Base-by-base conservation (phyloP, 2,797 vertebrate species). In the Galaxias olidus region DNA sequence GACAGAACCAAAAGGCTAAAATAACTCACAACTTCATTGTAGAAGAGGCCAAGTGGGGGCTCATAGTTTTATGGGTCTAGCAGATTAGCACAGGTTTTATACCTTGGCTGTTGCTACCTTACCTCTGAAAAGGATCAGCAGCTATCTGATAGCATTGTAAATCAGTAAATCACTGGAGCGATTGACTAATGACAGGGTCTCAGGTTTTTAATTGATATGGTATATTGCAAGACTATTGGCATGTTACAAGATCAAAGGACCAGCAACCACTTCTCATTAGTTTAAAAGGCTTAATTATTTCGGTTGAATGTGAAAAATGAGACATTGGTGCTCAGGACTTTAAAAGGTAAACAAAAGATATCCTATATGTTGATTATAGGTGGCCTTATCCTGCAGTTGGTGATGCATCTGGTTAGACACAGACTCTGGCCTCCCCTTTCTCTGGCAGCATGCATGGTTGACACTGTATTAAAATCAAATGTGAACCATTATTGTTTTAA, bases 11-110 rank as follows among this genome's bases (percentile, higher is more conserved):
- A 59, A 61, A 47, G 63, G 50, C 12, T 40, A 7, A 47, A 55
- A 15, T 55, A 57, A 87, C 91, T 87, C 73, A 91, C 91, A 70
- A 49, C 68, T 74, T 85, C 91, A 93, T 93, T 14, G 63, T 80
- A 63, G 72, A 44, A 30, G 44, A 51, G 43, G 70, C n/a, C n/a
- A n/a, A n/a, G n/a, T n/a, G n/a, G n/a, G n/a, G 71, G 17, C 51
- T 43, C 42, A 46, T 48, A 60, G 18, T 61, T 46, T 11, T 4
- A 59, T 66, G 56, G 59, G 17, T 52, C 19, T 57, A 47, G 47
- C 20, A 51, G 44, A 45, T 17, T 47, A 4, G 49, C 60, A 30
- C 45, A 43, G 64, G 46, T 66, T 83, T 81, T 89, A 82, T 84
- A 75, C 18, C 63, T 46, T 65, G 8, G 47, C 18, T 52, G 58